Evolutionary conservation across 2,797 vertebrate genomes (phyloP), one percentile per base, ranked within the genome.

Genomic region (Myioborus melanocephalus): DNA sequence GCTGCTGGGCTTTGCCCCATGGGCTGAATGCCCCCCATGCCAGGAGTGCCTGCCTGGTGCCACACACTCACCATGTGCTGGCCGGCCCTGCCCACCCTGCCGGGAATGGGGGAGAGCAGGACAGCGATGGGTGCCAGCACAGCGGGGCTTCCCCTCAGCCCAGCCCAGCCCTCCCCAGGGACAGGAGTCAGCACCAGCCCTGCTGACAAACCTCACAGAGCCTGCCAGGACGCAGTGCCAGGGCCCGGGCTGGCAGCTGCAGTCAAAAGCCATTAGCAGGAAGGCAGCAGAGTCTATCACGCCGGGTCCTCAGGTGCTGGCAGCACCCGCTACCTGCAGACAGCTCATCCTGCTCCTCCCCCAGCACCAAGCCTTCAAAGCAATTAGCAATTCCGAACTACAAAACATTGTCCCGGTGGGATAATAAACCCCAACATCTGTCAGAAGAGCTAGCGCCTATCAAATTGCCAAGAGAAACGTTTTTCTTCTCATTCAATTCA

Each of bases 401-500:
- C 96, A 96, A 96, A 97, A 98, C 56, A 37, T 94, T 50, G 89
- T 97, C 98, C 97, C 94, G 11, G 97, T 96, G 96, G 97, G 97
- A 97, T 97, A 97, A 98, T 98, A 97, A 97, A 98, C 97, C 97
- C 95, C 94, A 98, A 97, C 98, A 98, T 98, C 98, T 98, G 98
- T 98, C 98, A 98, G 97, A 97, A 97, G 93, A 97, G 97, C 52
- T 91, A 96, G 96, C 7, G 95, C 97, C 97, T 96, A 98, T 96
- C 96, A 95, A 97, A 98, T 96, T 97, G 97, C 98, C 97, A 96
- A 97, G 97, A 98, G 97, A 98, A 98, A 98, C 95, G 95, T 98
- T 98, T 97, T 97, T 97, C 97, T 97, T 96, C 96, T 98, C 97
- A 97, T 98, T 98, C 97, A 95, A 96, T 97, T 98, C 97, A 73